Percentiles rank a stretch among this genome's conserved stretches.
phyloP scores from a whole-genome alignment of 2,888 invertebrate species.

The Drosophila kanekoi region DNA sequence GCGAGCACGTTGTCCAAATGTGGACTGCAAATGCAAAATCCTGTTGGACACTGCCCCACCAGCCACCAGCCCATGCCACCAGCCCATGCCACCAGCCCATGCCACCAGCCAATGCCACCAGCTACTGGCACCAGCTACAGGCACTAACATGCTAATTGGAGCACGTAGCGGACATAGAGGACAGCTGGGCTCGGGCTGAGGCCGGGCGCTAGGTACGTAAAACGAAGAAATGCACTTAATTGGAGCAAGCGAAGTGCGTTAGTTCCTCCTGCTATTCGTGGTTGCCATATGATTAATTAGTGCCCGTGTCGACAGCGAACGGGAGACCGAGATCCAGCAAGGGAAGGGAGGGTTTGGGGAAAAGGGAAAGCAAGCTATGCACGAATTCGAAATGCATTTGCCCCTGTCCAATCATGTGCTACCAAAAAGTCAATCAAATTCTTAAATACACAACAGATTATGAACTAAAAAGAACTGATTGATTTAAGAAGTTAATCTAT shows the following conservation, averaged over 20 bases:
- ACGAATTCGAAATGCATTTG: slow-evolving; percentile 11
- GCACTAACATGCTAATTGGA: slow-evolving; percentile 65
- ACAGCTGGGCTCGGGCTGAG: slow-evolving; percentile 1
- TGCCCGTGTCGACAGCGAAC: slow-evolving; percentile 23
- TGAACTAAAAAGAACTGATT: too few relatives aligned
- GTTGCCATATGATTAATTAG: slow-evolving; percentile 71
- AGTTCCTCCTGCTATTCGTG: slow-evolving; percentile 23
- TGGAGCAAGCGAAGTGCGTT: slow-evolving; percentile 55
- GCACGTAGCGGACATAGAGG: slow-evolving; percentile 55
- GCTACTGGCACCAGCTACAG: background rate
- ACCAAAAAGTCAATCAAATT: slow-evolving; percentile 16
- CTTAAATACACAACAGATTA: slow-evolving; percentile 6
- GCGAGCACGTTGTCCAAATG: slow-evolving; percentile 64
- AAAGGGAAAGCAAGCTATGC: slow-evolving; percentile 1
- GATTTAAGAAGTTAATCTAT: too few relatives aligned
- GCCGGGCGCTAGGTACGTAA: slow-evolving; percentile 11
- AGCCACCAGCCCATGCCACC: slow-evolving; percentile 6
- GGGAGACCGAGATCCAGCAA: background rate
- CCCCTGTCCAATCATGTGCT: slow-evolving; percentile 2
- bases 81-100: background rate
- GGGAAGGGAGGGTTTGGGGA: too few relatives aligned
- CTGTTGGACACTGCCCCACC: slow-evolving; percentile 35
- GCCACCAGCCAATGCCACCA: slow-evolving; percentile 19
- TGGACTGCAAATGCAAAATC: slow-evolving; percentile 34
- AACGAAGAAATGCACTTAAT: slow-evolving; percentile 74